Percentiles rank a stretch among this genome's conserved stretches.
phyloP scores from a whole-genome alignment of 2,113 vertebrate species.

The Actenoides lindsayi region DNA sequence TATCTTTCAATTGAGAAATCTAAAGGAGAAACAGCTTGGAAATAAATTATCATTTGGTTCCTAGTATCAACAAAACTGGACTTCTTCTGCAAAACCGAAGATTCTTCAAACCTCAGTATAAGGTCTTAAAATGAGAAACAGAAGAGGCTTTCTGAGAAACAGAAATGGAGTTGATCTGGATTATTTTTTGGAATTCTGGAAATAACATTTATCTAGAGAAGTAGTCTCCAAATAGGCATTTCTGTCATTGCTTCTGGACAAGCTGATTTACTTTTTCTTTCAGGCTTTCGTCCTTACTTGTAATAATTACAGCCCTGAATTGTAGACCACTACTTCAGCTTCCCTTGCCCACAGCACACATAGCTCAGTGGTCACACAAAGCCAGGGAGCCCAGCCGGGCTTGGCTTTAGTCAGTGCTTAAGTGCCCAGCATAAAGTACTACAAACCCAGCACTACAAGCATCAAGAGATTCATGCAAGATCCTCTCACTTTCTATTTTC shows the following conservation, averaged over 20 bases:
- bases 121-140: neutral
- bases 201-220: neutral
- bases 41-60: neutral
- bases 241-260: neutral
- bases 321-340: neutral
- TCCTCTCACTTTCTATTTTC: neutral
- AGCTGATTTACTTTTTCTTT: neutral
- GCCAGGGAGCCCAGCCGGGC: neutral
- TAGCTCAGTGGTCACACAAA: neutral
- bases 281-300: neutral
- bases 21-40: neutral
- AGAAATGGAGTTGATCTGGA: accelerated
- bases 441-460: accelerated
- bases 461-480: accelerated
- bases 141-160: neutral
- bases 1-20: neutral
- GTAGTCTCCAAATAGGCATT: neutral
- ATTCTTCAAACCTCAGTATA: neutral
- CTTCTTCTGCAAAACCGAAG: neutral
- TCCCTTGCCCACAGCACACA: accelerated
- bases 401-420: accelerated
- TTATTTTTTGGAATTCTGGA: no score
- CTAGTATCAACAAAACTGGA: neutral
- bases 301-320: neutral
- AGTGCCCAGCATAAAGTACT: neutral